Evolutionary conservation across 1,140 invertebrate genomes (phyloP).

Genomic region (Leptinotarsa texana): DNA sequence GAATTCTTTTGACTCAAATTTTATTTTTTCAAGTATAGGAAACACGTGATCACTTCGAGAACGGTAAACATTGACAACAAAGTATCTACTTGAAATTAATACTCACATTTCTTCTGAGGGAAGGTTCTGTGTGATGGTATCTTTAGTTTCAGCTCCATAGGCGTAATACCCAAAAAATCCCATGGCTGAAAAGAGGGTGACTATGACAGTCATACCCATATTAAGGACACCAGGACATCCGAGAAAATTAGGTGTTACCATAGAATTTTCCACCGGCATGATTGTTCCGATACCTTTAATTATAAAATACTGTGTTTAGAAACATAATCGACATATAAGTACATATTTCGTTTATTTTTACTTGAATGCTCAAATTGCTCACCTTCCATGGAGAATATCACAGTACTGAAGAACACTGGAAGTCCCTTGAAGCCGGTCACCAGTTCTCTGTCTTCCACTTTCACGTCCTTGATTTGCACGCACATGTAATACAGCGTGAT

Average conservation of each 20-base stretch:
- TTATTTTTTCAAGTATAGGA: too few relatives aligned
- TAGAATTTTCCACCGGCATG: constrained; percentile 87
- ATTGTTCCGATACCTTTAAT: constrained; percentile 70
- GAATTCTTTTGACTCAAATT: too few relatives aligned
- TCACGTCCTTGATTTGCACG: constrained; percentile 53
- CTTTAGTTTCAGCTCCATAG: constrained; percentile 69
- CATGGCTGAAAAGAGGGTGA: constrained; percentile 71
- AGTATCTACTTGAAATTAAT: background rate
- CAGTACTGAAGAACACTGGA: constrained; percentile 73
- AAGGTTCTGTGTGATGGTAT: constrained; percentile 75
- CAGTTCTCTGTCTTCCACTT: constrained; percentile 33
- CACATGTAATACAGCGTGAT: constrained; percentile 78
- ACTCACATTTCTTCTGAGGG: constrained; percentile 65
- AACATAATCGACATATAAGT: background rate
- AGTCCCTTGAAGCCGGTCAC: constrained; percentile 32
- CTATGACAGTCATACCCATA: constrained; percentile 77
- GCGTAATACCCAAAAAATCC: constrained; percentile 84
- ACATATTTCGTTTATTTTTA: constrained; percentile 43
- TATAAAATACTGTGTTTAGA: background rate
- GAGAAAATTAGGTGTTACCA: constrained; percentile 76
- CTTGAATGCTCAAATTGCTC: background rate
- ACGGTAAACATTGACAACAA: too few relatives aligned
- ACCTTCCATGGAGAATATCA: constrained; percentile 79
- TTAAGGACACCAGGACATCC: constrained; percentile 83
- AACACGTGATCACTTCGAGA: too few relatives aligned